Evolutionary conservation across 2,888 invertebrate species (phyloP).

Genomic region (Cheiracanthium punctorium): DNA sequence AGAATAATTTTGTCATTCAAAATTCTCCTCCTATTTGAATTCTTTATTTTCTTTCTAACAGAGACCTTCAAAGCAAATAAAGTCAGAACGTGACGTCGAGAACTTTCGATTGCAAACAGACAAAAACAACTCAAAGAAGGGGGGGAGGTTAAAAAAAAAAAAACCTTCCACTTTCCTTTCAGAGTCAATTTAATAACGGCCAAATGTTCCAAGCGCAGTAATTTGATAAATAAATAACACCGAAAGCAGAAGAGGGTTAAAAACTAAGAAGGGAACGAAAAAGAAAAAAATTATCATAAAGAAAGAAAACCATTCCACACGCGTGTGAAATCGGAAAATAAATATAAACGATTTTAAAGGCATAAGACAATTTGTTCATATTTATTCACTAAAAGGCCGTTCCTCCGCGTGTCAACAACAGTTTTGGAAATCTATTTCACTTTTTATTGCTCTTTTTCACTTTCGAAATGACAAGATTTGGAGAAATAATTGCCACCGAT

Average conservation of each 20-base stretch:
- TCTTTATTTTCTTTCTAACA: constrained; percentile 19
- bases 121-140: constrained; percentile 28
- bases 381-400: constrained; percentile 54
- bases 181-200: constrained; percentile 66
- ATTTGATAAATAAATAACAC: constrained; percentile 69
- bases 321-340: constrained; percentile 37
- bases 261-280: constrained; percentile 26
- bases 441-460: constrained; percentile 53
- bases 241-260: background rate
- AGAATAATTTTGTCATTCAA: background rate
- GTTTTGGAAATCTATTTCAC: constrained; percentile 60
- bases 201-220: constrained; percentile 52
- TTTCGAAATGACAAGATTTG: constrained; percentile 59
- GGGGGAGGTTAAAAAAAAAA: background rate
- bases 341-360: constrained; percentile 61
- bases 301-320: background rate
- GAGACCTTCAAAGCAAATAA: constrained; percentile 40
- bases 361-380: constrained; percentile 63
- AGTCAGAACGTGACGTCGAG: constrained; percentile 42
- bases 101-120: constrained; percentile 29
- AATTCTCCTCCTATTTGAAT: background rate
- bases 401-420: constrained; percentile 57
- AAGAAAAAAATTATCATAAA: constrained; percentile 15
- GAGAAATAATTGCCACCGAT: constrained; percentile 63
- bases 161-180: constrained; percentile 19